Evolutionary conservation across 2,888 invertebrate genomes (phyloP).

Genomic region (Epistrophe eligans): DNA sequence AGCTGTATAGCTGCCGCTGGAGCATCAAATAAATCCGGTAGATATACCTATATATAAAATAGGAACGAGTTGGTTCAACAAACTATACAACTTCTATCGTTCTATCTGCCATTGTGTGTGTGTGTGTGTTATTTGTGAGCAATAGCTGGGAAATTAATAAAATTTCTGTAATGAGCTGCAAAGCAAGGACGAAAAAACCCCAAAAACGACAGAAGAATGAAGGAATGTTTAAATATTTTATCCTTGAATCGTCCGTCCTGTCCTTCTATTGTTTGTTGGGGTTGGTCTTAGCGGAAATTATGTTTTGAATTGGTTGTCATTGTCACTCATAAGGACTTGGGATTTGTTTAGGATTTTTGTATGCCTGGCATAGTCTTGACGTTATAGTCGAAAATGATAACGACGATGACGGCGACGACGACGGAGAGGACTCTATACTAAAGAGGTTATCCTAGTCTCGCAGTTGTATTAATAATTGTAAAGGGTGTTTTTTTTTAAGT

Average conservation of each 20-base stretch:
- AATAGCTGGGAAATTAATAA: conserved; percentile 68
- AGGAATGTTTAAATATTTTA: conserved; percentile 64
- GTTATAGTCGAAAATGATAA: not conserved
- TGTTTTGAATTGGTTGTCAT: conserved; percentile 69
- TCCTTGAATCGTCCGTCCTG: conserved; percentile 40
- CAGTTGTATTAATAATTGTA: conserved; percentile 36
- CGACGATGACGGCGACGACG: not conserved
- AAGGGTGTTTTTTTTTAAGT: not conserved
- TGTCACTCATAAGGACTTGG: conserved; percentile 55
- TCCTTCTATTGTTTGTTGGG: conserved; percentile 7
- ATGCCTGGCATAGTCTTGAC: not conserved
- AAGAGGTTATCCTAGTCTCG: conserved; percentile 27
- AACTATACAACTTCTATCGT: too few relatives aligned
- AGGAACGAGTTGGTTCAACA: too few relatives aligned
- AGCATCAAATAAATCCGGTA: not conserved
- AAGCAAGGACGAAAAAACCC: conserved; percentile 39
- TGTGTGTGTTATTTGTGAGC: conserved; percentile 43
- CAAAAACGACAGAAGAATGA: not conserved
- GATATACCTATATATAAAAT: too few relatives aligned
- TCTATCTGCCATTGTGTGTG: not conserved
- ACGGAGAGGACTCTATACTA: conserved; percentile 22
- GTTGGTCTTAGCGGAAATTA: conserved; percentile 42
- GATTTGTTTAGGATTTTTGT: conserved; percentile 31
- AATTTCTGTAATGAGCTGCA: conserved; percentile 69
- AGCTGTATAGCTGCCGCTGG: too few relatives aligned